A percentile compares a stretch with the other conserved stretches of the same genome.
Conservation (phyloP, 2,113 vertebrate species). For the Cyanistes caeruleus region DNA sequence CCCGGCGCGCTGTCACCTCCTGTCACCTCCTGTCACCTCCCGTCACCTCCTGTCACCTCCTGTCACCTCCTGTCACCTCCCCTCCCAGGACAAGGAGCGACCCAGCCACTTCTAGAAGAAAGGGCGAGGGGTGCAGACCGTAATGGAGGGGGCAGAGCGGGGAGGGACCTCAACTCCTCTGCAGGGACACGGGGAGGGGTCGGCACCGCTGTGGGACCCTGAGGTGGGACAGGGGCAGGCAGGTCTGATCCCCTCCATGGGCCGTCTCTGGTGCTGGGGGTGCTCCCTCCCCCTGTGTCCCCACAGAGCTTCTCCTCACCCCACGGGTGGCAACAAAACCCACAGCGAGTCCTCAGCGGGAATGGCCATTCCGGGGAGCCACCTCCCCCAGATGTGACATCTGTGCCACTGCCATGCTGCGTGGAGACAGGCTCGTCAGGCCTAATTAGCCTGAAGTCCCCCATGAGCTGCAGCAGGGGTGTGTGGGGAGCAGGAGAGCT, state of each 20-base stretch:
- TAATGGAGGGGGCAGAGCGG: fast-evolving
- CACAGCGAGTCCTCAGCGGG: background rate
- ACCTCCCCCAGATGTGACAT: background rate
- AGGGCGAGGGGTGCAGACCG: fast-evolving
- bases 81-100: fast-evolving
- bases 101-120: background rate
- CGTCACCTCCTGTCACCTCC: background rate
- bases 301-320: background rate
- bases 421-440: slow-evolving; percentile 2
- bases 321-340: fast-evolving
- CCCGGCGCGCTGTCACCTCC: fast-evolving
- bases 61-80: background rate
- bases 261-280: background rate
- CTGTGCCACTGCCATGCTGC: background rate
- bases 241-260: fast-evolving
- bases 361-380: background rate
- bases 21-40: background rate
- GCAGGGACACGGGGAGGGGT: background rate
- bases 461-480: background rate
- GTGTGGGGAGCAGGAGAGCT: fast-evolving
- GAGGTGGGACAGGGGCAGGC: background rate
- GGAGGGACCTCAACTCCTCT: background rate
- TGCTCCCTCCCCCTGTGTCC: background rate
- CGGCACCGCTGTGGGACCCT: fast-evolving
- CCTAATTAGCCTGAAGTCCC: slow-evolving; percentile 17